Base-by-base conservation (phyloP, 2,113 vertebrate species). In the Morone chrysops region DNA sequence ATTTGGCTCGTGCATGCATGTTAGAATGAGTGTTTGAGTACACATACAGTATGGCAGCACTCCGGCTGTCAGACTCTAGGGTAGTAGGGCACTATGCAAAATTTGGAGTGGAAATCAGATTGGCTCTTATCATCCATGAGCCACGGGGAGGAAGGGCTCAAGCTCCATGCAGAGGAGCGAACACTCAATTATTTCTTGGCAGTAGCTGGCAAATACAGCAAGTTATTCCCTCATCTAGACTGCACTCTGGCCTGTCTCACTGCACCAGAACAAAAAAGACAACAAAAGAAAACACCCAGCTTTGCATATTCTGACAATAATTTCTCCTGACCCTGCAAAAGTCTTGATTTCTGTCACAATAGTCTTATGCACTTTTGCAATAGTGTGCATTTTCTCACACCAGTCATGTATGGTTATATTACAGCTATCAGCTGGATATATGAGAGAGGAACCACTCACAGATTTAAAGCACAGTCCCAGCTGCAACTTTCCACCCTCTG, bases 51-150 rank as follows among this genome's bases (percentile, higher is more conserved):
- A 31, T 31, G 20, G 75, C 31, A 63, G 25, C 1, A 5, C 68
- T 67, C 17, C 40, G 66, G 59, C 70, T 66, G 71, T 86, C 76
- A 82, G 71, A 57, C 83, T 83, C 77, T 47, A 73, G 88, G 90
- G 67, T 71, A 93, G 83, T 90, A 65, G 87, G 84, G 51, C 87
- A 90, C 71, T 71, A 51, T 53, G 75, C 50, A 67, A 82, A 83
- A 77, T 71, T 59, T 84, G 69, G 40, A 79, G 78, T 38, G 51
- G 61, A 87, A 71, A 79, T 78, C 66, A 76, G 56, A 89, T 75
- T 80, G 67, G 48, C 50, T 78, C 60, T 69, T 65, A 74, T 84
- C 48, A 69, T 57, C 41, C 40, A 0, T 53, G 38, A 77, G 47
- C 63, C 77, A 80, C 75, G 45, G 54, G 53, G 57, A 87, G 59